Percentiles rank a stretch among this genome's conserved stretches.
phyloP scores from a whole-genome alignment of 2,797 vertebrate genomes.

The Otolemur crassicaudatus region DNA sequence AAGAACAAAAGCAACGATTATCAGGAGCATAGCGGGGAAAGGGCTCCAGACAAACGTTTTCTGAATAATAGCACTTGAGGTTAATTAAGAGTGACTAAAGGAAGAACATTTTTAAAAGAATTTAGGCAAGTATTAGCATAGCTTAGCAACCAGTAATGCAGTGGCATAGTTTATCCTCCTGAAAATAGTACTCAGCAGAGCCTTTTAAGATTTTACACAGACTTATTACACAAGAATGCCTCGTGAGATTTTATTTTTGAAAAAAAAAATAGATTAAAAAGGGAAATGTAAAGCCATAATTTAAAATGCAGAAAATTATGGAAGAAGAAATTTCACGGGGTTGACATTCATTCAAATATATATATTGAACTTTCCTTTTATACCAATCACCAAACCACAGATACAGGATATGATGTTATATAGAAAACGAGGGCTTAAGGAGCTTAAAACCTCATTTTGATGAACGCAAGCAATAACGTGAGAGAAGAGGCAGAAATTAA shows the following conservation, averaged over 20 bases:
- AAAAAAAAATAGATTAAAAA: background rate
- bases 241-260: background rate
- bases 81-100: background rate
- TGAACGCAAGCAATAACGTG: background rate
- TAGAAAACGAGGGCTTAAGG: background rate
- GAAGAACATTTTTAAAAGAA: background rate
- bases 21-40: background rate
- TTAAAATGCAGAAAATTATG: background rate
- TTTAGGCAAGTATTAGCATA: background rate
- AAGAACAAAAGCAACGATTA: background rate
- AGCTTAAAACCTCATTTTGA: slow-evolving; percentile 10
- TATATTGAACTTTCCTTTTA: background rate
- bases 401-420: background rate
- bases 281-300: background rate
- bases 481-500: background rate
- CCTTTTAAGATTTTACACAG: background rate
- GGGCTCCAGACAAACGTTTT: background rate
- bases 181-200: background rate
- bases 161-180: background rate
- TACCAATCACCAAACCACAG: background rate
- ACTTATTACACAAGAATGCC: background rate
- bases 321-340: background rate
- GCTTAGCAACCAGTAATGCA: background rate
- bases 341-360: slow-evolving; percentile 15
- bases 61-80: background rate